Percentiles rank a stretch among this genome's conserved stretches.
Conservation (phyloP, 64 coral and sea anemone genomes). For the Pachyseris speciosa region DNA sequence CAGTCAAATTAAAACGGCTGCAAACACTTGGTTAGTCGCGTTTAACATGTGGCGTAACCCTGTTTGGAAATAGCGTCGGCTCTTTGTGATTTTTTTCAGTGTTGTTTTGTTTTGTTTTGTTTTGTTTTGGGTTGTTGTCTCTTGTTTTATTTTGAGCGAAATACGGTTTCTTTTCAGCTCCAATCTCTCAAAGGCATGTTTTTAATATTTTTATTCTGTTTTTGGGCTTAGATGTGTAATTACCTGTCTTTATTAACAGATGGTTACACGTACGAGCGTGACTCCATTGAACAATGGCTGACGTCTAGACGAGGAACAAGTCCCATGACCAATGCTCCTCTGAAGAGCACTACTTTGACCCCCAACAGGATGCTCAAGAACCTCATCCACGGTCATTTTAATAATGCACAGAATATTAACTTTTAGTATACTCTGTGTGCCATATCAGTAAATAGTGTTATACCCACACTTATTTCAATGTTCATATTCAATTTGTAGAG, state of each 20-base stretch:
- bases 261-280: constrained; percentile 97
- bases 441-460: neutral
- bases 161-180: neutral
- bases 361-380: constrained; percentile 95
- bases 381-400: constrained; percentile 83
- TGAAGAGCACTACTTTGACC: constrained; percentile 80
- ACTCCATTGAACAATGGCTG: constrained; percentile 89
- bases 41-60: too few relatives aligned
- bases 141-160: too few relatives aligned
- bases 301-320: constrained; percentile 84
- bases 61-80: too few relatives aligned
- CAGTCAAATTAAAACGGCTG: too few relatives aligned
- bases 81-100: too few relatives aligned
- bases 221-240: neutral
- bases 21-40: too few relatives aligned
- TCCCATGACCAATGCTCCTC: constrained; percentile 96
- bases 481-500: too few relatives aligned
- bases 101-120: too few relatives aligned
- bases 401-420: neutral
- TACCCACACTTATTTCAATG: neutral
- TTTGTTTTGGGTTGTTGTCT: too few relatives aligned
- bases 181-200: neutral
- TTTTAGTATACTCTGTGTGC: neutral
- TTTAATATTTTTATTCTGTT: neutral
- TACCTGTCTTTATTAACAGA: constrained; percentile 47